These are phyloP conservation scores for Zosterops lateralis DNA, from an alignment of 2,113 vertebrate genomes.

Conservation along the genomic window DNA sequence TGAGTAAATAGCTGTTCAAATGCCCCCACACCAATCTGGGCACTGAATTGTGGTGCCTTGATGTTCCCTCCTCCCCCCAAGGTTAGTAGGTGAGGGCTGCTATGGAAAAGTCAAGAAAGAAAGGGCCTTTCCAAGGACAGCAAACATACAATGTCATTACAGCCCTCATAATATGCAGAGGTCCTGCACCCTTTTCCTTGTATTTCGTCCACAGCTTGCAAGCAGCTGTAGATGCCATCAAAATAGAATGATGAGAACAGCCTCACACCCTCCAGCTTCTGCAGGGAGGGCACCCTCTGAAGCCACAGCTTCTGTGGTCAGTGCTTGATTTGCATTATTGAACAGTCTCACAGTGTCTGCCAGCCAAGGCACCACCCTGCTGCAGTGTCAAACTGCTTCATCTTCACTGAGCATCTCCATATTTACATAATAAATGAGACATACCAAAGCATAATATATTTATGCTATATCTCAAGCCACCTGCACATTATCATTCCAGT, in stretches of 20 bases:
- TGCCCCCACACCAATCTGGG: not conserved
- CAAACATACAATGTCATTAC: not conserved
- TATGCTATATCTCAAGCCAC: constrained; percentile 55
- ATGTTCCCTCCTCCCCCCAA: not conserved
- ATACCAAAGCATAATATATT: constrained; percentile 60
- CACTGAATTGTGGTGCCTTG: not conserved
- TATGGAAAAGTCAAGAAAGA: not conserved
- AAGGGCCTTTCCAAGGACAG: not conserved
- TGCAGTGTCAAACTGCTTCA: not conserved
- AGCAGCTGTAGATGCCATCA: not conserved
- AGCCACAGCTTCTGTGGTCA: not conserved
- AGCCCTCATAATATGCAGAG: not conserved
- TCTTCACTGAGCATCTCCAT: not conserved
- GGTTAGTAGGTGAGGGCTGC: not conserved
- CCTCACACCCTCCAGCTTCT: not conserved
- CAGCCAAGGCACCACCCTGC: not conserved
- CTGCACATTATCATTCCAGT: constrained; percentile 54
- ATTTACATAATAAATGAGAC: constrained; percentile 66
- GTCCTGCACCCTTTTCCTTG: not conserved
- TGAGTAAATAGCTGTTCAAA: not conserved
- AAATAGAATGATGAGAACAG: not conserved
- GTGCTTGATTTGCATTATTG: constrained; percentile 26
- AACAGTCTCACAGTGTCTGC: not conserved
- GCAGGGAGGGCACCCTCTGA: not conserved
- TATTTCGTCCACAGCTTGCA: not conserved